Evolutionary conservation across 2,113 vertebrate genomes (phyloP), one percentile per base, ranked within the genome.

Genomic region (Phylloscopus whistleri): DNA sequence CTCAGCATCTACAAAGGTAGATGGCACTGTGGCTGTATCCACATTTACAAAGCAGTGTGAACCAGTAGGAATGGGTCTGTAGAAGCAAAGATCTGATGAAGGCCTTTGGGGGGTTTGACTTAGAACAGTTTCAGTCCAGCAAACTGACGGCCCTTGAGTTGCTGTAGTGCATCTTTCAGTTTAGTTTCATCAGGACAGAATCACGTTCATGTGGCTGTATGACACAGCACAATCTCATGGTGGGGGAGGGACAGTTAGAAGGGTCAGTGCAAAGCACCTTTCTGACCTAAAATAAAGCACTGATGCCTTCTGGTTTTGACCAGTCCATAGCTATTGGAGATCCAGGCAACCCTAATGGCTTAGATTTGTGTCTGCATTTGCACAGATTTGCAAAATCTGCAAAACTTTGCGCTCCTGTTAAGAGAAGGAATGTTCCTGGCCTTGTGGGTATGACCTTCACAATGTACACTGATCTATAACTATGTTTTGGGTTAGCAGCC

Each of bases 171-270:
- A 41, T 68, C 35, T 62, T 75, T 56, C 49, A 68, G 53, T 64
- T 82, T 27, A 24, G 23, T 21, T 60, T 56, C 20, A 16, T n/a
- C 15, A 35, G 41, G 27, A 37, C 10, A 67, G 43, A n/a, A 39
- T 2, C 0, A 1, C 63, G 11, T 72, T 68, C 0, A 1, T 73
- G 22, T 72, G 44, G 13, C 41, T 8, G 2, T 44, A 28, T 56
- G 39, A 67, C 21, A 22, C 21, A 22, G 20, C 52, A 20, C 3
- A 5, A 28, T 43, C n/a, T 53, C 56, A 18, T 67, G 23, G 37
- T 84, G 68, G 31, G 30, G 13, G 20, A 16, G 31, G 31, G 22
- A 72, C 31, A 64, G 1, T 17, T 52, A 64, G 41, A 72, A 79
- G 26, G 23, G 28, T 73, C 23, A 2, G 33, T 73, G 46, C 33